Base-by-base conservation (phyloP, 2,113 vertebrate genomes). In the Myrmecophaga tridactyla region DNA sequence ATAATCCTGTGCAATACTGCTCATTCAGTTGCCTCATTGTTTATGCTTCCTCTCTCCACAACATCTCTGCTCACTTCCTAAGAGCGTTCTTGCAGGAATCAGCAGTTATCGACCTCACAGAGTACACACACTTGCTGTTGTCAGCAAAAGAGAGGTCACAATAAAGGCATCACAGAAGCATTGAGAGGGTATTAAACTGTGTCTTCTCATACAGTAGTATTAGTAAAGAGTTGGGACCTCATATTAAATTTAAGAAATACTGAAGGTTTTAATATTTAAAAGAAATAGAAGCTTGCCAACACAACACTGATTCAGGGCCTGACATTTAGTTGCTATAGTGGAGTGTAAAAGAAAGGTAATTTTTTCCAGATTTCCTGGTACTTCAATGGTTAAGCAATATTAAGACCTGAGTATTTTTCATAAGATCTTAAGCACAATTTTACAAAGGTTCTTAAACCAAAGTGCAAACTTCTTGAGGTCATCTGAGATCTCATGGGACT, bases 21-120 rank as follows among this genome's bases (percentile, higher is more conserved):
- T 95, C 73, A 87, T 76, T 88, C 43, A 94, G 81, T 25, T 93
- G 89, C 92, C 78, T 96, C 94, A 96, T 91, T 78, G 90, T 72
- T 84, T 84, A 60, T 70, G 82, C 75, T 97, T 95, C 95, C 96
- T 94, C 89, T 92, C 93, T 90, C 94, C 69, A 86, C 56, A 65
- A 94, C 6, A 27, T 89, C 73, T 75, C 92, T 88, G 86, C 46
- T 95, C 78, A 89, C 86, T 97, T 95, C 94, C 92, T 96, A 97
- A 92, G 88, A 89, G 83, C 83, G 89, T 85, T 96, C 94, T 90
- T 96, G 88, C 48, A 96, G 60, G 70, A 95, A 95, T 96, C 94
- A 97, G 97, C 96, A 96, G 63, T 94, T 94, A 96, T 23, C 75
- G 90, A 96, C 75, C 67, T 96, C 86, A 85, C 56, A 96, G 87